Conservation (phyloP, 2,113 vertebrate genomes). For the Mirounga angustirostris region DNA sequence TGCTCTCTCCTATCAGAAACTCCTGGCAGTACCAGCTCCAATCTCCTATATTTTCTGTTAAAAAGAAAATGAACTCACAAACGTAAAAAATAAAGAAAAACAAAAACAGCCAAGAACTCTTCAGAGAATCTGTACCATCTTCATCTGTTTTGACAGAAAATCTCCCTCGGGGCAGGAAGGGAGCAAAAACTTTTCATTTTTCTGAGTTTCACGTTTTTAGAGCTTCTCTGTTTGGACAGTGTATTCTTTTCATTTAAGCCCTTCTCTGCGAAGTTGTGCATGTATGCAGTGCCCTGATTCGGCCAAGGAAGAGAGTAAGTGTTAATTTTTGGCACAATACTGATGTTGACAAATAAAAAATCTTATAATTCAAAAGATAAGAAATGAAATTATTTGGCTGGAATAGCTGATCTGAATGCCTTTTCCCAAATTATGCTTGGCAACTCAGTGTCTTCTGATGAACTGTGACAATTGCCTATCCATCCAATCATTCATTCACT, state of each 20-base stretch:
- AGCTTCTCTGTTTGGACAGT: neutral
- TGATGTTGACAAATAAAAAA: neutral
- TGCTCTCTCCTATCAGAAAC: constrained; percentile 6
- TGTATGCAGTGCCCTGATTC: fast-evolving
- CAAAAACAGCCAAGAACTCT: neutral
- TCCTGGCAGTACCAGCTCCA: neutral
- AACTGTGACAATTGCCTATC: neutral
- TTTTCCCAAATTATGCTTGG: neutral
- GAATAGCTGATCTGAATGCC: neutral
- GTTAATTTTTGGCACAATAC: neutral
- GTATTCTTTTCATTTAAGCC: neutral
- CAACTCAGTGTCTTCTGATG: neutral
- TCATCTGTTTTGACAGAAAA: neutral
- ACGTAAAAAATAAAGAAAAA: constrained; percentile 39
- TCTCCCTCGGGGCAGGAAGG: neutral
- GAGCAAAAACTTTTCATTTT: constrained; percentile 36
- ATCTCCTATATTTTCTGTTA: neutral
- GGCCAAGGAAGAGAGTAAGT: neutral
- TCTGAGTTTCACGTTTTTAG: neutral
- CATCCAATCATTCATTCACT: neutral
- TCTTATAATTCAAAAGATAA: neutral
- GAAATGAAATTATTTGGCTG: neutral
- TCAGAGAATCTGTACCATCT: neutral
- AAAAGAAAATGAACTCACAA: neutral
- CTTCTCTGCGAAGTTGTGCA: neutral